A percentile compares a stretch with the other conserved stretches of the same genome.
phyloP scores from a whole-genome alignment of 2,888 invertebrate species.

The Beris chalybata region DNA sequence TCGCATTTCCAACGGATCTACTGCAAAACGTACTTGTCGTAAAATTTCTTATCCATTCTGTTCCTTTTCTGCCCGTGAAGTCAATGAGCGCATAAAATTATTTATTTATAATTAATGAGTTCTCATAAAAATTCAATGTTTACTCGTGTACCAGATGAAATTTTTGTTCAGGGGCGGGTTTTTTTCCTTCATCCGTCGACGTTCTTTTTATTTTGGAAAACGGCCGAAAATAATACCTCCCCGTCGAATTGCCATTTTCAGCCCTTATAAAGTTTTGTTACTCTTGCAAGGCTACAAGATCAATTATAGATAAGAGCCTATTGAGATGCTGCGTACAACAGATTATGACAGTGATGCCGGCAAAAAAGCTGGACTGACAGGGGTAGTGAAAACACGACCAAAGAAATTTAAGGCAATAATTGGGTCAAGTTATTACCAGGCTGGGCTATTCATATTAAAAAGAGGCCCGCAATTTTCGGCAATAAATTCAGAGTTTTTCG shows the following conservation, averaged over 20 bases:
- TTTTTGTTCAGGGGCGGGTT: conserved; percentile 6
- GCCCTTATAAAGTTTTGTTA: conserved; percentile 23
- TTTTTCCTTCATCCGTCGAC: neutral
- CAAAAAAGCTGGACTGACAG: neutral
- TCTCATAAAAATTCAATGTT: conserved; percentile 32
- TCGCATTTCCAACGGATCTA: too few relatives aligned
- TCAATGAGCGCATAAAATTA: conserved; percentile 30
- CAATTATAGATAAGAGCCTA: conserved; percentile 31
- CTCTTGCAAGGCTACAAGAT: conserved; percentile 23
- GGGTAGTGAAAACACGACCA: conserved; percentile 8
- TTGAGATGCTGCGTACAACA: conserved; percentile 31
- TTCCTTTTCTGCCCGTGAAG: neutral
- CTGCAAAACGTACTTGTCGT: conserved; percentile 3
- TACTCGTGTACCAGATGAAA: conserved; percentile 24
- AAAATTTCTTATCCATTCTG: neutral
- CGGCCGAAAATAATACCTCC: neutral
- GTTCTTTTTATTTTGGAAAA: conserved; percentile 1
- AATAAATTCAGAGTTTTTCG: too few relatives aligned
- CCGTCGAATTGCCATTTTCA: neutral
- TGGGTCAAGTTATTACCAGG: conserved; percentile 24
- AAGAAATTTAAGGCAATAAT: conserved; percentile 22
- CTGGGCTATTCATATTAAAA: neutral
- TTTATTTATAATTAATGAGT: conserved; percentile 34
- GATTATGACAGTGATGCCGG: conserved; percentile 27
- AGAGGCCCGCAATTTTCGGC: too few relatives aligned